Evolutionary conservation across 1,140 invertebrate species (phyloP).

Genomic region (Uloborus diversus): DNA sequence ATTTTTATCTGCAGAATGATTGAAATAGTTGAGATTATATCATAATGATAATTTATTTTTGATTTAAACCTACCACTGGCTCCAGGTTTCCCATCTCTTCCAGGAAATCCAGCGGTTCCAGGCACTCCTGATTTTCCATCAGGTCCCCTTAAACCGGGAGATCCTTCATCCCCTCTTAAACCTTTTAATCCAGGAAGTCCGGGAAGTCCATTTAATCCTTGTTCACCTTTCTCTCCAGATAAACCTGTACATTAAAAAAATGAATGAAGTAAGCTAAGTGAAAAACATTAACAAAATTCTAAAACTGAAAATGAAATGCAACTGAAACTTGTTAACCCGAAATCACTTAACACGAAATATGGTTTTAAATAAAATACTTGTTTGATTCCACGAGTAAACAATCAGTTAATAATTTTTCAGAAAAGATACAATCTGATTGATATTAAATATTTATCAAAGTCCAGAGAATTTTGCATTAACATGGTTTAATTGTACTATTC

Average conservation of each 20-base stretch:
- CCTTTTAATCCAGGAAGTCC: constrained; percentile 68
- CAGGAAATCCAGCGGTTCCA: constrained; percentile 60
- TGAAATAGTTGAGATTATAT: too few species aligned
- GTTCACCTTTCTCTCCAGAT: constrained; percentile 59
- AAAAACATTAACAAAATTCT: too few species aligned
- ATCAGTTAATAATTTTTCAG: too few species aligned
- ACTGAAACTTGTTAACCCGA: background rate
- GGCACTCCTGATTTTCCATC: constrained; percentile 58
- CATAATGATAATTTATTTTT: too few species aligned
- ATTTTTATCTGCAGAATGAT: background rate
- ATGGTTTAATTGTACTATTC: too few species aligned
- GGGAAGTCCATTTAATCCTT: constrained; percentile 63
- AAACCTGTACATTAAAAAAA: constrained; percentile 70
- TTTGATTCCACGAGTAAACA: too few species aligned
- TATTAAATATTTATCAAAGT: too few species aligned
- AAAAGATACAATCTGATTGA: too few species aligned
- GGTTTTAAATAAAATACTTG: too few species aligned
- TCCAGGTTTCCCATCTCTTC: constrained; percentile 67
- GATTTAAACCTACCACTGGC: constrained; percentile 1
- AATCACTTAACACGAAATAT: background rate
- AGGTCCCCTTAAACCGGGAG: constrained; percentile 7
- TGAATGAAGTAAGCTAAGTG: constrained; percentile 62
- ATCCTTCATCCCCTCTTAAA: constrained; percentile 47
- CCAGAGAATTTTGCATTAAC: too few species aligned
- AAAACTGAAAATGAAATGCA: too few species aligned